Evolutionary conservation across 1,140 invertebrate genomes (phyloP), one percentile per base, ranked within the genome.

Genomic region (Lamellibrachia luymesi): DNA sequence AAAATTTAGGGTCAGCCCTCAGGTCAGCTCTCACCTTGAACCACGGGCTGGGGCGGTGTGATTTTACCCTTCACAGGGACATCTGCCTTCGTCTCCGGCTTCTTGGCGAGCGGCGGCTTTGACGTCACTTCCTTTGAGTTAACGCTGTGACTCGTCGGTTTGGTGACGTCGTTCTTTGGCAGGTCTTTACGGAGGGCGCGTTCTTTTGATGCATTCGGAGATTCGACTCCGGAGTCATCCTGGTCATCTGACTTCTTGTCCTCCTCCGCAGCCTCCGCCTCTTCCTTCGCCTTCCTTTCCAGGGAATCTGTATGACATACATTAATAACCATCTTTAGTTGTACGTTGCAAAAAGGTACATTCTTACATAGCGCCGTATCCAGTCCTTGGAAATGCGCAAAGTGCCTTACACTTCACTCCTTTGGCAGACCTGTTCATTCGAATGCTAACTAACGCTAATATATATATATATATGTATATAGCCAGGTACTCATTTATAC

Each of bases 221-320:
- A 93, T n/a, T 93, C 92, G 5, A 93, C 92, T 38, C 92, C 92
- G 25, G 92, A 93, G 51, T 94, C 93, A 50, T 90, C 80, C 90
- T 93, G 90, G 27, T 90, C 80, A 38, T 90, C 80, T 27, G 91
- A 50, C 50, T 93, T 90, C 49, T 93, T 93, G 8, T 90, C 92
- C 89, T 93, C 50, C 93, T 93, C 49, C 8, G 38, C 51, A 13
- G 50, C 38, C 25, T 93, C 93, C 6, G 93, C 56, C 22, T 93
- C 93, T 49, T 51, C 93, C 50, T 90, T 92, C 51, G 7, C 27
- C 90, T 50, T 93, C 93, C 92, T 91, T 8, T 92, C 25, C 27
- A 50, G 80, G 13, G 89, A 8, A 90, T 49, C 49, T 38, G 51
- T 80, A 89, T 80, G 8, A 90, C 56, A 7, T 92, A 50, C 92